phyloP scores from a whole-genome alignment of 2,797 vertebrate species.

The Serranus cabrilla region DNA sequence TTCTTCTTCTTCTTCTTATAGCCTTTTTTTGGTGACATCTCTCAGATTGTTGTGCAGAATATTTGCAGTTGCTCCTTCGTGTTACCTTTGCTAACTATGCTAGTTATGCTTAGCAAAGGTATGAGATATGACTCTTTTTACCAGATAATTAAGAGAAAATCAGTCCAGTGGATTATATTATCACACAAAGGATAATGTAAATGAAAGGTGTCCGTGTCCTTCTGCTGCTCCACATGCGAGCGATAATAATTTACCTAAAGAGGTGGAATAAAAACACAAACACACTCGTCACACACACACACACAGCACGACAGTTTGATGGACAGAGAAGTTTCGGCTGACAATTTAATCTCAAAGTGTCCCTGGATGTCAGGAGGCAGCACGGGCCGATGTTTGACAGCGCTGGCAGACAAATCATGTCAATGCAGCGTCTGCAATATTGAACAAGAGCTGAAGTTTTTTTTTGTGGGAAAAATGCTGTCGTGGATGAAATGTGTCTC shows the following conservation, averaged over 20 bases:
- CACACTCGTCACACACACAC: not conserved
- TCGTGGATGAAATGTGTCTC: constrained; percentile 32
- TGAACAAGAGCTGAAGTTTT: constrained; percentile 58
- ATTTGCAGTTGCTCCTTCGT: too few species aligned
- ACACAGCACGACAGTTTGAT: constrained; percentile 12
- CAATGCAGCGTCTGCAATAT: constrained; percentile 61
- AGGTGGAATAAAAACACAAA: constrained; percentile 20
- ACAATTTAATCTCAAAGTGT: constrained; percentile 69
- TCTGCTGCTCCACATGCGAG: not conserved
- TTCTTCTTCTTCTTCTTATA: too few species aligned
- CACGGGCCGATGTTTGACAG: constrained; percentile 61
- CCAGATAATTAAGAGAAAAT: too few species aligned
- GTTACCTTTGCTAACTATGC: too few species aligned
- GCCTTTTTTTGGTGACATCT: too few species aligned
- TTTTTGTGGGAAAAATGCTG: constrained; percentile 48
- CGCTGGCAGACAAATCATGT: constrained; percentile 72
- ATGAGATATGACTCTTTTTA: too few species aligned
- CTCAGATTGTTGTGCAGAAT: too few species aligned
- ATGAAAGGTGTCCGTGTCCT: constrained; percentile 16
- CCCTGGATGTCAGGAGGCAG: constrained; percentile 58
- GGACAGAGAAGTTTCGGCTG: constrained; percentile 45
- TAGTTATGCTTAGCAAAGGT: too few species aligned
- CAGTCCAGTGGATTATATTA: constrained; percentile 28
- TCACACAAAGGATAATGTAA: constrained; percentile 7
- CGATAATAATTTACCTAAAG: constrained; percentile 46